Evolutionary conservation across 2,888 invertebrate species (phyloP).

Genomic region (Harmothoe impar): DNA sequence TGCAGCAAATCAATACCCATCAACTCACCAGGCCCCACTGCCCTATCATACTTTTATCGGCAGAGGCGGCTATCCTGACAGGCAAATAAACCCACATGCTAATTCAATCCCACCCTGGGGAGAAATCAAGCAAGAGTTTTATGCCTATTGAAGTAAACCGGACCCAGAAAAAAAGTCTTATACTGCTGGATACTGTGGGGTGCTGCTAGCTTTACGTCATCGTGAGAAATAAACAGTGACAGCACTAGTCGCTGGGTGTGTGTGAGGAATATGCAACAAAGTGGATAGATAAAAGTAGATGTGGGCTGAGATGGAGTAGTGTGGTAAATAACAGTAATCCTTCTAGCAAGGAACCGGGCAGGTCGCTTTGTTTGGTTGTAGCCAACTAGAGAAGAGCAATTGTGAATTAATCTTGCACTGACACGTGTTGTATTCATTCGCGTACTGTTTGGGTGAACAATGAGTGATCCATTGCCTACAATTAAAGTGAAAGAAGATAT

Average conservation of each 20-base stretch:
- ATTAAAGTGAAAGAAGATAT: too few species aligned
- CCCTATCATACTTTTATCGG: background rate
- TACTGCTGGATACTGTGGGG: background rate
- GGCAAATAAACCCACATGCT: background rate
- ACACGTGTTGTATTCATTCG: too few species aligned
- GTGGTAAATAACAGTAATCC: too few species aligned
- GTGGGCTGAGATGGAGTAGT: too few species aligned
- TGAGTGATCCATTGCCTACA: too few species aligned
- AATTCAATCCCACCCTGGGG: background rate
- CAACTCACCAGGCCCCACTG: background rate
- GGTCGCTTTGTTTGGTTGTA: too few species aligned
- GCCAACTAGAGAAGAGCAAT: too few species aligned
- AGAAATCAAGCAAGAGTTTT: background rate
- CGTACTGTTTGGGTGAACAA: too few species aligned
- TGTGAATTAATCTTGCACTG: too few species aligned
- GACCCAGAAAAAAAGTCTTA: background rate
- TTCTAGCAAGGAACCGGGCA: too few species aligned
- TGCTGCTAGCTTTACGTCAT: too few species aligned
- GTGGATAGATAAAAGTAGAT: slow-evolving; percentile 2
- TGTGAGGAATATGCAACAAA: slow-evolving; percentile 15
- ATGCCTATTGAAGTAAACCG: background rate
- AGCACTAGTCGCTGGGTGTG: background rate
- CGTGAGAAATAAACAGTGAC: background rate
- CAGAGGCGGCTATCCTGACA: background rate
- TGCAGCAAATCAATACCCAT: slow-evolving; percentile 10